Base-by-base conservation (phyloP, 2,888 invertebrate genomes). In the Monoplex corrugatus region DNA sequence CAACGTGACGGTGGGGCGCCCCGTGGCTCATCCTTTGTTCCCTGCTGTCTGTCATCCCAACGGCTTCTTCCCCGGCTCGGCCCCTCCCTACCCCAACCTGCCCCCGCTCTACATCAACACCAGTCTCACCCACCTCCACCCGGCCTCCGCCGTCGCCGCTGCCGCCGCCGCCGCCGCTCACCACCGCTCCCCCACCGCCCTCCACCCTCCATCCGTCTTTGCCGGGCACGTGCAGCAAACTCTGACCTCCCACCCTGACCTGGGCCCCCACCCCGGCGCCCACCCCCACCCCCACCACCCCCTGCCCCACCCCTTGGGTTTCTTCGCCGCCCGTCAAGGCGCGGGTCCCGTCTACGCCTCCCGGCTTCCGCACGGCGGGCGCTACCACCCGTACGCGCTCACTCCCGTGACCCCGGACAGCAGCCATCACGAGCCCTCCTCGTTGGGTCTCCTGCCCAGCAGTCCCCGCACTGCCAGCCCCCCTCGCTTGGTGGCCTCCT, bases 21-120 rank as follows among this genome's bases (percentile, higher is more conserved):
- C 84, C 23, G 50, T 57, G 50, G 91, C 98, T 98, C 84, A 45
- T 19, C 84, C 84, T 6, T 28, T 84, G 19, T 84, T 50, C 84
- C 84, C 84, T 5, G 35, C 84, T 35, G 84, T 84, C 32, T 84
- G 84, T n/a, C 84, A 84, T 57, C 84, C 84, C 50, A 84, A 35
- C 84, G 80, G 43, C 35, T 32, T 57, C 84, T 84, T 84, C 57
- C 57, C 57, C 2, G 23, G 28, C 23, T 40, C 43, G 28, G 35
- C 35, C 13, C 16, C 32, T 35, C 89, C 91, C n/a, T 86, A 90
- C 87, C 90, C 90, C 83, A 91, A 90, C 8, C 89, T 91, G 87
- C 86, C 90, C 1, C 90, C 92, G 8, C 86, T 91, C 16, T 91
- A 91, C 85, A 89, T 92, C 57, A 91, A 90, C 89, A 91, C 91